Evolutionary conservation across 1,140 invertebrate genomes (phyloP).

Genomic region (Trachymyrmex cornetzi): DNA sequence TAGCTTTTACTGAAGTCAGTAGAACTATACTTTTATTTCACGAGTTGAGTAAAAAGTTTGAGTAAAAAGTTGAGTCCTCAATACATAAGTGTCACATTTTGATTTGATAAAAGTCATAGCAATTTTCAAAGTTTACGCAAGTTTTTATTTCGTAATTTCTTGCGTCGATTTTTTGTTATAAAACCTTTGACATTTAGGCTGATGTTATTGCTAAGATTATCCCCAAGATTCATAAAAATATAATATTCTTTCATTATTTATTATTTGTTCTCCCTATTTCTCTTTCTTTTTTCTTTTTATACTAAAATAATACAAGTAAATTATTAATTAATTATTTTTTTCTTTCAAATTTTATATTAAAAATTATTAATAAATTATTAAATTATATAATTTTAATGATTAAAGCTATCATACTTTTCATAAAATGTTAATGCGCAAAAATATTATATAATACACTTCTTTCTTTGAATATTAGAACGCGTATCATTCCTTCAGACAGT

Average conservation of each 20-base stretch:
- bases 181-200: neutral
- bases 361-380: slow-evolving; percentile 5
- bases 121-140: neutral
- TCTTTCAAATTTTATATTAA: neutral
- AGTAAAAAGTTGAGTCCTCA: neutral
- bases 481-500: neutral
- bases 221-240: neutral
- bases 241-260: neutral
- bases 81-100: neutral
- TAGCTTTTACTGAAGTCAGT: neutral
- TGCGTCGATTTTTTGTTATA: neutral
- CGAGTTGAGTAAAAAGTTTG: neutral
- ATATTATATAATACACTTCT: neutral
- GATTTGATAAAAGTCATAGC: neutral
- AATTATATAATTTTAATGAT: neutral
- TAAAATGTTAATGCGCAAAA: neutral
- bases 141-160: neutral
- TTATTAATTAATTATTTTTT: slow-evolving; percentile 18
- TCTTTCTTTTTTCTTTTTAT: neutral
- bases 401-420: neutral
- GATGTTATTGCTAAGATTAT: neutral
- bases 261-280: neutral
- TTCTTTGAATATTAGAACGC: neutral
- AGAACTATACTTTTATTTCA: neutral
- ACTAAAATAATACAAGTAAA: neutral